These are phyloP conservation scores for Argyra leucocephala DNA, from an alignment of 2,888 invertebrate genomes.

Conservation along the genomic window DNA sequence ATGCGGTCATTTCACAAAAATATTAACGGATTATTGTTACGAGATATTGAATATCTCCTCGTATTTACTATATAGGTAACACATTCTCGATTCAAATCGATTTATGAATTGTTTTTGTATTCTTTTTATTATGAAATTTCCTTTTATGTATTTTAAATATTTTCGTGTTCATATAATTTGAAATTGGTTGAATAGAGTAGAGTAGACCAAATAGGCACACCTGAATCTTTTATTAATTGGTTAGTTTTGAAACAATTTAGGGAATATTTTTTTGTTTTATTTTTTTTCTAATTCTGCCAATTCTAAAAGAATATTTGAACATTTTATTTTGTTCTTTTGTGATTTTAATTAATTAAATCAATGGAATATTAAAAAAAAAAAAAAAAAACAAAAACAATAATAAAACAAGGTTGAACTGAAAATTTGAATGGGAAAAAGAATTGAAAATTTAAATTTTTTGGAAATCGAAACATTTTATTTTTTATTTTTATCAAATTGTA, in stretches of 20 bases:
- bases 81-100: no score
- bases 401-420: background rate
- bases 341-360: slow-evolving; percentile 1
- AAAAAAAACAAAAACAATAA: background rate
- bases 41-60: no score
- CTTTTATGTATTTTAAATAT: no score
- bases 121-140: no score
- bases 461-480: no score
- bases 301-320: background rate
- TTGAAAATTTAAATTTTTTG: background rate
- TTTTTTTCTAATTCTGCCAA: background rate
- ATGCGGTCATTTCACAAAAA: background rate
- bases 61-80: no score
- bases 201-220: background rate
- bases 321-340: background rate
- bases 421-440: background rate
- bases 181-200: no score
- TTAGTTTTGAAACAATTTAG: background rate
- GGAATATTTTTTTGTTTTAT: background rate
- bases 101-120: no score
- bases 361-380: background rate
- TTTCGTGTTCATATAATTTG: no score
- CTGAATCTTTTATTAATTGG: background rate
- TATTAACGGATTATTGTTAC: no score
- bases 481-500: no score